Percentiles rank a stretch among this genome's conserved stretches.
Evolutionary conservation across 2,888 invertebrate species (phyloP).

Genomic region (Panzeria rudis): DNA sequence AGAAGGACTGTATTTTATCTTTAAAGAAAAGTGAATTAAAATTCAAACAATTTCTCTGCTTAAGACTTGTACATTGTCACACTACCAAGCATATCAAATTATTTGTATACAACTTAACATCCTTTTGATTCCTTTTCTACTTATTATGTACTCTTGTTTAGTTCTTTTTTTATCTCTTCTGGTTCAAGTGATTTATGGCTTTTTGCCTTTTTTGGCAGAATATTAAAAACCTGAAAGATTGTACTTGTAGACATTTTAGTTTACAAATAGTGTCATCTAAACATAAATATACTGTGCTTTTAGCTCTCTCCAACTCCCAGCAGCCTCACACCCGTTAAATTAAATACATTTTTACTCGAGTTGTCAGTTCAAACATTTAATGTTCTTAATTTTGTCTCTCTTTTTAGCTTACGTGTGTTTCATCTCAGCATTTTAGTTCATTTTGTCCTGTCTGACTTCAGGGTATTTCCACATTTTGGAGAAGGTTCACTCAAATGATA

Average conservation of each 20-base stretch:
- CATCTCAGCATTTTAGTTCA: constrained; percentile 48
- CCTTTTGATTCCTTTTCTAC: constrained; percentile 42
- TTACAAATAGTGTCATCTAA: constrained; percentile 61
- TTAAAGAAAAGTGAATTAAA: constrained; percentile 32
- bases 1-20: constrained; percentile 10
- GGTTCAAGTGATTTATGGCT: constrained; percentile 67
- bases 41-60: background rate
- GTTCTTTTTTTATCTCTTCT: constrained; percentile 23
- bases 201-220: constrained; percentile 70
- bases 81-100: constrained; percentile 63
- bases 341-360: constrained; percentile 11
- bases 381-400: constrained; percentile 7
- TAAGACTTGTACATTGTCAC: constrained; percentile 9
- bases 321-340: constrained; percentile 20
- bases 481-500: constrained; percentile 54
- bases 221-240: constrained; percentile 48
- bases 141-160: constrained; percentile 48
- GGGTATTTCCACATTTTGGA: background rate
- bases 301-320: background rate
- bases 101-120: constrained; percentile 68
- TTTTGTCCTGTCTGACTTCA: constrained; percentile 4
- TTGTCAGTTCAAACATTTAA: constrained; percentile 54
- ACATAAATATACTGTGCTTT: constrained; percentile 35
- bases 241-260: constrained; percentile 57
- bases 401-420: constrained; percentile 25